phyloP scores from a whole-genome alignment of 1,140 invertebrate species.

The Drosophila arawakana region DNA sequence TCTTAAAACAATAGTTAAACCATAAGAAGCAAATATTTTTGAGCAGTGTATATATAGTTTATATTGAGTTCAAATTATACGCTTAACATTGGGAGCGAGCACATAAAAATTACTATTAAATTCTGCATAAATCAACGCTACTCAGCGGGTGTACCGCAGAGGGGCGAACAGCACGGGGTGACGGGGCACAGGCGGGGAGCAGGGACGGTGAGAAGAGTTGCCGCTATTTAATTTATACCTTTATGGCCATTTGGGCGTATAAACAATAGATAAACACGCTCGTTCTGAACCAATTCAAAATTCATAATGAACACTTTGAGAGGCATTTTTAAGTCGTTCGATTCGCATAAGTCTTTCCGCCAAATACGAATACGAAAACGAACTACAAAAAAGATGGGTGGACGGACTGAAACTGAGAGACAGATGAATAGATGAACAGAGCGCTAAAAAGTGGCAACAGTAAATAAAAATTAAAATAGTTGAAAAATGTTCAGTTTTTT shows the following conservation, averaged over 20 bases:
- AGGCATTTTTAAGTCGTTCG: conserved; percentile 76
- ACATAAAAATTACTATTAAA: conserved; percentile 51
- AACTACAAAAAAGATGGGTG: conserved; percentile 38
- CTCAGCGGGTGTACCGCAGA: conserved; percentile 2
- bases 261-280: conserved; percentile 79
- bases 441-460: conserved; percentile 75
- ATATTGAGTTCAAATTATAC: conserved; percentile 18
- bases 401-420: conserved; percentile 2
- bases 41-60: conserved; percentile 1
- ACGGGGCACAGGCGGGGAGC: neutral
- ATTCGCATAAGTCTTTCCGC: conserved; percentile 74
- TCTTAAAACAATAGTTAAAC: too few species aligned
- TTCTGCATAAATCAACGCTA: conserved; percentile 58
- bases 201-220: neutral
- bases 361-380: conserved; percentile 39
- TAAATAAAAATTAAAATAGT: conserved; percentile 82
- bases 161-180: too few species aligned
- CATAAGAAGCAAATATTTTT: too few species aligned
- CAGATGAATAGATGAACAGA: conserved; percentile 17
- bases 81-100: conserved; percentile 27
- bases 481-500: conserved; percentile 64
- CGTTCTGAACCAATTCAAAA: conserved; percentile 65
- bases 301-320: conserved; percentile 77
- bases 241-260: conserved; percentile 60
- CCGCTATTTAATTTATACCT: conserved; percentile 59